Evolutionary conservation across 2,797 vertebrate species (phyloP).

Genomic region (Erethizon dorsatum): DNA sequence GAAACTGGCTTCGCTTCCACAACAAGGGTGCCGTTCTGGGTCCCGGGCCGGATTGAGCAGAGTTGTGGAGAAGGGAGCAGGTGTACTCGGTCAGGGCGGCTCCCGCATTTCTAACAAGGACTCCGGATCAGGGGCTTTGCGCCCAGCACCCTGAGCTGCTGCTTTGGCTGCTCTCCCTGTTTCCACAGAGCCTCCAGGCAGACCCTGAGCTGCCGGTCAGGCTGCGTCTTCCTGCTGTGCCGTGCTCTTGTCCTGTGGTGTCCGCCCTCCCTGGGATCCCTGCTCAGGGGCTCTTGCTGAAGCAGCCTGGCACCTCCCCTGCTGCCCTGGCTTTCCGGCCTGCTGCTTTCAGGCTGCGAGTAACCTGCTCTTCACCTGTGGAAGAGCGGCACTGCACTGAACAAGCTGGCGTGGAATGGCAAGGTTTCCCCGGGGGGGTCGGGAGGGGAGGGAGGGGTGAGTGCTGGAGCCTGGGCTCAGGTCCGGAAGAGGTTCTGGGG

Average conservation of each 20-base stretch:
- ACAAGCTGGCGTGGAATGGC: rapidly evolving
- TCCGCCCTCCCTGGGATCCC: no score
- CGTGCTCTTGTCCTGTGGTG: rapidly evolving
- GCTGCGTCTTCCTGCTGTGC: neutral
- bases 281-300: neutral
- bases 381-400: rapidly evolving
- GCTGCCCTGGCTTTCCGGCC: neutral
- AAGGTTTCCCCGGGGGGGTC: neutral
- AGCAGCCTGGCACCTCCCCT: neutral
- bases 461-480: neutral
- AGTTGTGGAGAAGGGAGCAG: no score
- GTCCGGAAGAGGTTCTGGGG: neutral
- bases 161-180: neutral
- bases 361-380: neutral
- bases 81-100: rapidly evolving
- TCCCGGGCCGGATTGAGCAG: rapidly evolving
- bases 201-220: neutral
- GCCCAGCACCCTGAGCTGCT: neutral
- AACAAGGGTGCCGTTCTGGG: neutral
- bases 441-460: neutral
- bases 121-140: no score
- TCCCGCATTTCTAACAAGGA: neutral
- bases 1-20: neutral
- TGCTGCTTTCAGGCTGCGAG: neutral
- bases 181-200: neutral